Conservation (phyloP, 1,140 invertebrate species). For the Metopolophium dirhodum region DNA sequence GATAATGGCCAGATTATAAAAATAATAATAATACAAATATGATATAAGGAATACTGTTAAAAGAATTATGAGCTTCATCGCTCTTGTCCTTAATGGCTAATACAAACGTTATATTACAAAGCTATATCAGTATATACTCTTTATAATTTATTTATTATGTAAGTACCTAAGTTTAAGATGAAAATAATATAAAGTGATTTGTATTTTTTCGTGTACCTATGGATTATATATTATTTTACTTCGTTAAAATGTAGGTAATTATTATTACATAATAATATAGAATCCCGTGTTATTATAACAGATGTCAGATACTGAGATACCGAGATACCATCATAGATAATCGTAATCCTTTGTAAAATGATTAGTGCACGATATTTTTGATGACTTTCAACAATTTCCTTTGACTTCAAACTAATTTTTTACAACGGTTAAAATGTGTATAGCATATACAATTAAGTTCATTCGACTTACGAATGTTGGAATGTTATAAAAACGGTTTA, state of each 20-base stretch:
- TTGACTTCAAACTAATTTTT: neutral
- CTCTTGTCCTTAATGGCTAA: neutral
- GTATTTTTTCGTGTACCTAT: neutral
- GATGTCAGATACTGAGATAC: neutral
- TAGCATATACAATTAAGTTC: too few relatives aligned
- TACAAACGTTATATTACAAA: neutral
- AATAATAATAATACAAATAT: neutral
- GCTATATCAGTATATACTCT: neutral
- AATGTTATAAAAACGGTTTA: too few relatives aligned
- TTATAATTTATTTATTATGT: neutral
- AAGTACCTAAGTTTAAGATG: neutral
- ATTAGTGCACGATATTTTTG: neutral
- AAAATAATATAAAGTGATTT: neutral
- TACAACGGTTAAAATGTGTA: too few relatives aligned
- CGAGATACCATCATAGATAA: too few relatives aligned
- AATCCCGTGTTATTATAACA: neutral
- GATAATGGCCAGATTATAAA: neutral
- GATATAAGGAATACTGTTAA: neutral
- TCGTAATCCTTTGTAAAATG: too few relatives aligned
- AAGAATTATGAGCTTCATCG: neutral
- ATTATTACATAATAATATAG: too few relatives aligned
- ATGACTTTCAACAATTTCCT: neutral
- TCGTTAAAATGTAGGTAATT: neutral
- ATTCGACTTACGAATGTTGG: too few relatives aligned
- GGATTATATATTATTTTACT: neutral